A percentile compares a stretch with the other conserved stretches of the same genome.
phyloP scores from a whole-genome alignment of 1,140 invertebrate genomes.

The Neoseiulus cucumeris region DNA sequence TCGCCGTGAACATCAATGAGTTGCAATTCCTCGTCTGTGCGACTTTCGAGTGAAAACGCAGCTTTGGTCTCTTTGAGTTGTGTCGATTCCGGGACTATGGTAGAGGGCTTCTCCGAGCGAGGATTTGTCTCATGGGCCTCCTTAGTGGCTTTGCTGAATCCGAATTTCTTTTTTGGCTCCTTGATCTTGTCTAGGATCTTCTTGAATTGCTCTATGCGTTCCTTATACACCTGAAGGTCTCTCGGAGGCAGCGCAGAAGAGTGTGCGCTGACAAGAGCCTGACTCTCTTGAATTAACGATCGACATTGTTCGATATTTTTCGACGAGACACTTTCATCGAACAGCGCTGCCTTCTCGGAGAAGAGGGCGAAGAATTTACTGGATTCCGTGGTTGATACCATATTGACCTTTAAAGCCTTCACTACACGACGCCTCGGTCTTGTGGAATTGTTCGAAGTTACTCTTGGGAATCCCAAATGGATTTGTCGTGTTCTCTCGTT shows the following conservation, averaged over 20 bases:
- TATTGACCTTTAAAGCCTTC: neutral
- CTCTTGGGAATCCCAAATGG: neutral
- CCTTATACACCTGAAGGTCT: neutral
- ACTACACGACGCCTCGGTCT: neutral
- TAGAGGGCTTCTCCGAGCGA: neutral
- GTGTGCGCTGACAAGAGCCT: neutral
- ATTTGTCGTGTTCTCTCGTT: neutral
- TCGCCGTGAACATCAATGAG: neutral
- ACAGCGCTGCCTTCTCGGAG: neutral
- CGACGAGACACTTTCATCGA: neutral
- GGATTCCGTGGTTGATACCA: neutral
- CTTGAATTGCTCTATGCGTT: neutral
- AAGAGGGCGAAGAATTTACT: neutral
- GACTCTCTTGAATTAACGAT: conserved; percentile 17
- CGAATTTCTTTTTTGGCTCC: conserved; percentile 4
- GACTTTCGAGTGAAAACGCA: neutral
- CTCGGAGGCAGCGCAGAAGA: neutral
- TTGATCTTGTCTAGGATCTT: neutral
- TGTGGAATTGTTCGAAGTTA: neutral
- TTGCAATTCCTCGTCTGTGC: neutral
- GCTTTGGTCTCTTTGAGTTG: neutral
- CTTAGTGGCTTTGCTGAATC: neutral
- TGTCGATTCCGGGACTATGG: neutral
- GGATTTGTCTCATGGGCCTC: neutral
- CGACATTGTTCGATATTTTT: neutral